These are phyloP conservation scores for Enteromius trimaculatus DNA, from an alignment of 2,797 vertebrate species.

Conservation along the genomic window DNA sequence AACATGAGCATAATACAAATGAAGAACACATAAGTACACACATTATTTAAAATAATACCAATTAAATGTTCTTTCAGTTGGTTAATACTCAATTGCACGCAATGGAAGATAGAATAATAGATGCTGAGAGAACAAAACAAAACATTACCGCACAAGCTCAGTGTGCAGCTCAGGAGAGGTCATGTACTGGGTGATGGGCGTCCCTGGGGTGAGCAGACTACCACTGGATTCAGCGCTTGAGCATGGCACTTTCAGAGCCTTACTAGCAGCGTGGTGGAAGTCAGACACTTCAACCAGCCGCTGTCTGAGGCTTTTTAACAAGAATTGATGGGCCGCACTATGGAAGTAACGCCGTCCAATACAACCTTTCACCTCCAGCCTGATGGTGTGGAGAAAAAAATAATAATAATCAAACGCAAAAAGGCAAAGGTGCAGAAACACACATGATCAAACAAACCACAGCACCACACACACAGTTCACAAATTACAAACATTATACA, in stretches of 20 bases:
- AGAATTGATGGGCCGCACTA: constrained; percentile 75
- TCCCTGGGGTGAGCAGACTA: constrained; percentile 65
- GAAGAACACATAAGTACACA: background rate
- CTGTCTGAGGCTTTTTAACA: constrained; percentile 88
- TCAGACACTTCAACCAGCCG: constrained; percentile 90
- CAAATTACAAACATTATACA: background rate
- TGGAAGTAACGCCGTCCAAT: constrained; percentile 94
- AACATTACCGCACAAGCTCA: constrained; percentile 88
- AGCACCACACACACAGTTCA: background rate
- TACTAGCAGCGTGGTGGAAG: constrained; percentile 93
- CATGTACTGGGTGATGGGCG: constrained; percentile 70
- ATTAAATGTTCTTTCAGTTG: background rate
- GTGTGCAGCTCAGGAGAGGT: constrained; percentile 91
- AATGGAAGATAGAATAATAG: background rate
- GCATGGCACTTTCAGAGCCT: constrained; percentile 83
- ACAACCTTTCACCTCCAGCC: constrained; percentile 88
- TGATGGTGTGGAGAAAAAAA: constrained; percentile 59
- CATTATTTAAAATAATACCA: background rate
- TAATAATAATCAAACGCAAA: background rate
- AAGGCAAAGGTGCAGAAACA: background rate
- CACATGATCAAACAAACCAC: constrained; percentile 17
- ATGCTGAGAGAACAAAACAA: background rate
- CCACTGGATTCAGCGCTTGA: constrained; percentile 73
- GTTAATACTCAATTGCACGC: background rate
- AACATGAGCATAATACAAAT: background rate